These are phyloP conservation scores for Heliconius himera DNA, from an alignment of 1,140 invertebrate genomes.

Conservation along the genomic window DNA sequence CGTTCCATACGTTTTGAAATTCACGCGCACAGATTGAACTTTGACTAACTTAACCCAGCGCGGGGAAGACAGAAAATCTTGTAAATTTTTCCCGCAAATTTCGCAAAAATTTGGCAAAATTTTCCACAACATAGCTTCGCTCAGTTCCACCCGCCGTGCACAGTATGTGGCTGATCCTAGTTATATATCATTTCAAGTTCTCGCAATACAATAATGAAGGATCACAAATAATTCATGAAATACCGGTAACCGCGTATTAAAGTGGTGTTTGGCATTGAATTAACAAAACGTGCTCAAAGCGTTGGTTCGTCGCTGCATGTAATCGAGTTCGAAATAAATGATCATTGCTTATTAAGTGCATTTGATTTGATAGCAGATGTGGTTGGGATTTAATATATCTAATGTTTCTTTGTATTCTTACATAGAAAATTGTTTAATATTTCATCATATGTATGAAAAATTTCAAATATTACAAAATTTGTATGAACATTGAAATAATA, in stretches of 20 bases:
- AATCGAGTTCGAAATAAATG: slow-evolving; percentile 11
- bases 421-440: too few relatives aligned
- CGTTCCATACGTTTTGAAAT: too few relatives aligned
- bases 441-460: background rate
- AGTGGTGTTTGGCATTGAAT: slow-evolving; percentile 1
- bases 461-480: too few relatives aligned
- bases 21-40: too few relatives aligned
- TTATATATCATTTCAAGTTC: background rate
- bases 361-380: background rate
- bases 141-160: too few relatives aligned
- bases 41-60: too few relatives aligned
- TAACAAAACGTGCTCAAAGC: background rate
- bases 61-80: too few relatives aligned
- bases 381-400: background rate
- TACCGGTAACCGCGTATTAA: background rate
- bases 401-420: background rate
- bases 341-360: background rate
- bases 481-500: too few relatives aligned
- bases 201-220: background rate
- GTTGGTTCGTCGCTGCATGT: background rate
- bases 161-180: too few relatives aligned
- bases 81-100: too few relatives aligned
- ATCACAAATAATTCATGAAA: background rate
- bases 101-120: too few relatives aligned
- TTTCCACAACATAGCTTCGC: too few relatives aligned